Evolutionary conservation across 1,140 invertebrate genomes (phyloP).

Genomic region (Drosophila virilis): DNA sequence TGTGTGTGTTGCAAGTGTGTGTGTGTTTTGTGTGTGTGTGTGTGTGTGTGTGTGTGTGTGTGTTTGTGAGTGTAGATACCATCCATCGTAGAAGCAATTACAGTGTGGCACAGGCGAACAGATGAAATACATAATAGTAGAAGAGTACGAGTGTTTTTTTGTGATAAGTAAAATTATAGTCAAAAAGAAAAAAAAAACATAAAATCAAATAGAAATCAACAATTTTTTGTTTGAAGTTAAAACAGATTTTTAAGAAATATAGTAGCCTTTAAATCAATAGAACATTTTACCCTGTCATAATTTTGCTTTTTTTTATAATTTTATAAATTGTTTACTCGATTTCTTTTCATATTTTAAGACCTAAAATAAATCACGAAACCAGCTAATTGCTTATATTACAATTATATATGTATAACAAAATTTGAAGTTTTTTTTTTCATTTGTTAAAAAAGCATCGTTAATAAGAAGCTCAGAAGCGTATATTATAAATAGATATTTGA

Average conservation of each 20-base stretch:
- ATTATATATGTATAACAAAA: slow-evolving; percentile 9
- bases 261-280: slow-evolving; percentile 14
- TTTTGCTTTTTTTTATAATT: background rate
- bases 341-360: background rate
- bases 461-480: slow-evolving; percentile 19
- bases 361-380: slow-evolving; percentile 29
- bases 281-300: background rate
- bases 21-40: slow-evolving; percentile 30
- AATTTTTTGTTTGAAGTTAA: slow-evolving; percentile 4
- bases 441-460: slow-evolving; percentile 26
- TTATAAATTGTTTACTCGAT: background rate
- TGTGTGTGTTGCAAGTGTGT: slow-evolving; percentile 24
- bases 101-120: slow-evolving; percentile 75
- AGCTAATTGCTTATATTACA: slow-evolving; percentile 20
- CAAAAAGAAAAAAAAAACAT: slow-evolving; percentile 48
- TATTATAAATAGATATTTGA: slow-evolving; percentile 13
- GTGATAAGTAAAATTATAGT: slow-evolving; percentile 46
- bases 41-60: slow-evolving; percentile 36
- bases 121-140: slow-evolving; percentile 82
- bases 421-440: slow-evolving; percentile 2
- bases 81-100: slow-evolving; percentile 83
- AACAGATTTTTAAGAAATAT: slow-evolving; percentile 4
- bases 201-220: slow-evolving; percentile 38
- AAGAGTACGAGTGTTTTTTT: slow-evolving; percentile 68
- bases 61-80: slow-evolving; percentile 57